Evolutionary conservation across 2,888 invertebrate species (phyloP).

Genomic region (Poecilus cupreus): DNA sequence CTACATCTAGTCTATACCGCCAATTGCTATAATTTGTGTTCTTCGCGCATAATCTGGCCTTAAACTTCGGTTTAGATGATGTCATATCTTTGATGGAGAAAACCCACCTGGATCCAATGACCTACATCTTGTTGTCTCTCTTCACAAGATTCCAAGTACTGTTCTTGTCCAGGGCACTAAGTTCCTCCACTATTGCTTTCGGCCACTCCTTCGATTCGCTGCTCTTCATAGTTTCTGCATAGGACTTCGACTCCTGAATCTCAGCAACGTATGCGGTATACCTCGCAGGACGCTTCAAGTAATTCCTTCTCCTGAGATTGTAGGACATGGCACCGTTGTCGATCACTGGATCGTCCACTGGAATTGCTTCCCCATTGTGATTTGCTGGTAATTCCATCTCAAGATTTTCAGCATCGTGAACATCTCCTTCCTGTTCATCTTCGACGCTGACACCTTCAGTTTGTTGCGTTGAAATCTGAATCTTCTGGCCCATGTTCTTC

Average conservation of each 20-base stretch:
- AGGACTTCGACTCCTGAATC: background rate
- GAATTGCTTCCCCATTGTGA: too few species aligned
- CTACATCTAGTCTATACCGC: too few species aligned
- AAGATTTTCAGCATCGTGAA: too few species aligned
- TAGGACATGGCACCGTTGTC: too few species aligned
- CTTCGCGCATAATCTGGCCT: conserved; percentile 61
- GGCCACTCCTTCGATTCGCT: background rate
- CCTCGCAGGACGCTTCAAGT: background rate
- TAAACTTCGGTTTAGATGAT: conserved; percentile 51
- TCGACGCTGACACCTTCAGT: too few species aligned
- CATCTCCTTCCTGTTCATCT: too few species aligned
- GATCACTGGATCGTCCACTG: too few species aligned
- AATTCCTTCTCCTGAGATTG: background rate
- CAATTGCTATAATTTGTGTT: too few species aligned
- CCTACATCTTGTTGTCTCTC: background rate
- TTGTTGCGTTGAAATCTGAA: too few species aligned
- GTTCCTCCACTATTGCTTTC: conserved; percentile 28
- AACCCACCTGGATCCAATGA: conserved; percentile 62
- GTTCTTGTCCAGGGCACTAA: conserved; percentile 9
- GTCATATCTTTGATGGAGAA: conserved; percentile 55
- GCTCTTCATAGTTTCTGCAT: background rate
- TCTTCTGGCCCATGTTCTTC: conserved; percentile 4
- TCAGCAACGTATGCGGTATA: background rate
- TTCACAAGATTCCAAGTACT: conserved; percentile 60
- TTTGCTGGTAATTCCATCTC: too few species aligned